Conservation (phyloP, 2,113 vertebrate genomes). For the Tympanuchus pallidicinctus region DNA sequence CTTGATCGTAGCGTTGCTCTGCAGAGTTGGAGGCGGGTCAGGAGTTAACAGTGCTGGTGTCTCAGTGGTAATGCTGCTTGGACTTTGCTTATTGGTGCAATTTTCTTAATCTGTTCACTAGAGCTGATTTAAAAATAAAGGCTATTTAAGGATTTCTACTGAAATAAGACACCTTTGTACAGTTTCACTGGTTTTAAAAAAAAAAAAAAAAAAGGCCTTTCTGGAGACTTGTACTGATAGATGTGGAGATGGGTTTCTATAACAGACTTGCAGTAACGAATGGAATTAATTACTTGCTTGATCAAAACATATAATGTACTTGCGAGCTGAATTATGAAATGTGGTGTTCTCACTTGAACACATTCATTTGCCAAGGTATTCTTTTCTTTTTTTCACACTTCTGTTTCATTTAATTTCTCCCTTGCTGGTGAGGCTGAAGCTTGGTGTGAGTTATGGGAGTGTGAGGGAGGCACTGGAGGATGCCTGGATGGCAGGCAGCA, state of each 20-base stretch:
- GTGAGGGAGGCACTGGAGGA: rapidly evolving
- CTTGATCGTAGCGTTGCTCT: neutral
- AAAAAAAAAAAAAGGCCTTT: neutral
- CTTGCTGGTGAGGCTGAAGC: neutral
- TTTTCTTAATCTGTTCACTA: neutral
- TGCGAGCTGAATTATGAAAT: neutral
- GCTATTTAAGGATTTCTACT: neutral
- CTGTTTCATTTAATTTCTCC: neutral
- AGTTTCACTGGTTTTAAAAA: neutral
- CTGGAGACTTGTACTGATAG: neutral
- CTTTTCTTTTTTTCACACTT: neutral
- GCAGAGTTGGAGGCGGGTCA: neutral
- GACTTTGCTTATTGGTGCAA: neutral
- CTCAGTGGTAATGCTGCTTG: neutral
- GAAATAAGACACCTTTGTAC: neutral
- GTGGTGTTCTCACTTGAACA: neutral
- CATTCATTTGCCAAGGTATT: neutral
- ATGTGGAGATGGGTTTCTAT: neutral
- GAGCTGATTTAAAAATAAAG: slow-evolving; percentile 13
- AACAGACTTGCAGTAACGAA: neutral
- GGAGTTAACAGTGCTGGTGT: neutral
- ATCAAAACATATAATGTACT: neutral
- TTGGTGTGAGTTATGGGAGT: rapidly evolving
- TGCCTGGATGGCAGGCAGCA: rapidly evolving
- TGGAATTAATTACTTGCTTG: neutral